A percentile compares a stretch with the other conserved stretches of the same genome.
phyloP scores from a whole-genome alignment of 2,888 invertebrate species.

The Cheilosia scutellata region DNA sequence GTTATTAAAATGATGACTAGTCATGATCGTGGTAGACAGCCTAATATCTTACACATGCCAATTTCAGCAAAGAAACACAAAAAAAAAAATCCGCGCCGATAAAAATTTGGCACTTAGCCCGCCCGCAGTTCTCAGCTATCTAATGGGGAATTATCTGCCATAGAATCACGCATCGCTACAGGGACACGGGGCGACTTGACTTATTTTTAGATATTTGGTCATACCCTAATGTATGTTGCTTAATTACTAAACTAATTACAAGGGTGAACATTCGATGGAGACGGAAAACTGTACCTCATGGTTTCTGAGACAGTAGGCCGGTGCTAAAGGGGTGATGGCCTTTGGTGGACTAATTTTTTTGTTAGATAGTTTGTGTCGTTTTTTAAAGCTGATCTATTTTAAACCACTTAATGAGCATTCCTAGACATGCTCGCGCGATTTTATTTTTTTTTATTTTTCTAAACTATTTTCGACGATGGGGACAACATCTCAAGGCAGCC shows the following conservation, averaged over 20 bases:
- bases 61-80: slow-evolving; percentile 5
- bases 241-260: slow-evolving; percentile 67
- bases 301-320: slow-evolving; percentile 49
- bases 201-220: slow-evolving; percentile 59
- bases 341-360: slow-evolving; percentile 3
- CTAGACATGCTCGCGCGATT: slow-evolving; percentile 52
- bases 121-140: background rate
- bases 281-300: background rate
- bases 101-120: slow-evolving; percentile 56
- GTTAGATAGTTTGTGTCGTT: background rate
- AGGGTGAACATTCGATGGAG: slow-evolving; percentile 42
- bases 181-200: slow-evolving; percentile 15
- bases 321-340: slow-evolving; percentile 55
- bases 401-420: slow-evolving; percentile 49
- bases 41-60: background rate
- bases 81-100: background rate
- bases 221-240: slow-evolving; percentile 54
- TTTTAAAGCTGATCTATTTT: slow-evolving; percentile 44
- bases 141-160: slow-evolving; percentile 23
- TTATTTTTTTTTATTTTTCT: background rate
- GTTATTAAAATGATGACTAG: slow-evolving; percentile 24
- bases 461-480: slow-evolving; percentile 45
- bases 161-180: slow-evolving; percentile 51
- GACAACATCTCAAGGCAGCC: slow-evolving; percentile 36
- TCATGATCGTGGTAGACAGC: slow-evolving; percentile 57